phyloP scores from a whole-genome alignment of 2,888 invertebrate species.

The Parnassius mnemosyne region DNA sequence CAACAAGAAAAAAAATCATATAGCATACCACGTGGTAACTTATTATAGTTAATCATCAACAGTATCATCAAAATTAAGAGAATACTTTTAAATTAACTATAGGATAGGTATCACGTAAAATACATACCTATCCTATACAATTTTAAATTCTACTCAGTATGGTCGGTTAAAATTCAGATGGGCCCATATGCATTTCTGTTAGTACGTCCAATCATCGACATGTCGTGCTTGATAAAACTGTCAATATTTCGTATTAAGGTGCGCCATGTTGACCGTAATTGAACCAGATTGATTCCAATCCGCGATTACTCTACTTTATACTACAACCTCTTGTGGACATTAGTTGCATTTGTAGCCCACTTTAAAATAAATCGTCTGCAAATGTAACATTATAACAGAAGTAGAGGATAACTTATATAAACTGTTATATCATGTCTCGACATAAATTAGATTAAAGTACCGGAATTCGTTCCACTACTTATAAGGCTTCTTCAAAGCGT shows the following conservation, averaged over 20 bases:
- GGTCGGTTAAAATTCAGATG: neutral
- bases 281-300: conserved; percentile 43
- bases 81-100: too few species aligned
- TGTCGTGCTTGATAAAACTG: conserved; percentile 22
- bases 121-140: too few species aligned
- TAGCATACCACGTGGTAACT: too few species aligned
- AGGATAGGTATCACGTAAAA: too few species aligned
- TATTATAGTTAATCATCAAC: too few species aligned
- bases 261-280: conserved; percentile 47
- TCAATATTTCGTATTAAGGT: conserved; percentile 33
- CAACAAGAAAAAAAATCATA: too few species aligned
- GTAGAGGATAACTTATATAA: conserved; percentile 4
- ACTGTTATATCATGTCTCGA: conserved; percentile 14
- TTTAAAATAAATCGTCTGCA: neutral
- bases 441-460: conserved; percentile 32
- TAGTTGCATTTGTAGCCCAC: neutral
- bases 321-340: neutral
- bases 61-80: too few species aligned
- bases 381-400: conserved; percentile 14
- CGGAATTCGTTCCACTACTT: conserved; percentile 22
- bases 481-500: conserved; percentile 26
- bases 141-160: too few species aligned
- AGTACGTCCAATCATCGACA: conserved; percentile 4
- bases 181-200: conserved; percentile 5
- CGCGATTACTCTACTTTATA: conserved; percentile 26